A percentile compares a stretch with the other conserved stretches of the same genome.
Evolutionary conservation across 2,888 invertebrate species (phyloP).

Genomic region (Dione vanillae): DNA sequence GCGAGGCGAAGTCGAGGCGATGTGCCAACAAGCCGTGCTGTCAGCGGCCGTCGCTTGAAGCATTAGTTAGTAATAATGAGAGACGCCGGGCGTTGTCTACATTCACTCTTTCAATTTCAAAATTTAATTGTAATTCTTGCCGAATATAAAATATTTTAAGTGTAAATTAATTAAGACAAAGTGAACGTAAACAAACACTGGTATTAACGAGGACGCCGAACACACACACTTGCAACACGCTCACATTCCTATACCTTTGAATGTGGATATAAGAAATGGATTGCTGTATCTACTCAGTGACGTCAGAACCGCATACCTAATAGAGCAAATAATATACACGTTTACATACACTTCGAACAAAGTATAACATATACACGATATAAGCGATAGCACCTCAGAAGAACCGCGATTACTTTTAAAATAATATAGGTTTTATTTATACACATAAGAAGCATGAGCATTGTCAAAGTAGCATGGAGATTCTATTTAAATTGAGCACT

Average conservation of each 20-base stretch:
- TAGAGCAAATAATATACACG: conserved; percentile 77
- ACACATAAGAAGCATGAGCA: not conserved
- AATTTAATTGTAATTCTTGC: not conserved
- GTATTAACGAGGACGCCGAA: conserved; percentile 57
- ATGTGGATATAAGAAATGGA: conserved; percentile 81
- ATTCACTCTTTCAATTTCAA: conserved; percentile 47
- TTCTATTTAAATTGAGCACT: not conserved
- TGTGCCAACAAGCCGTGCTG: conserved; percentile 59
- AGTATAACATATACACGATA: conserved; percentile 5
- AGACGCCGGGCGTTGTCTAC: conserved; percentile 53
- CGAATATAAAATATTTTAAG: conserved; percentile 5
- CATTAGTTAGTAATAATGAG: conserved; percentile 67
- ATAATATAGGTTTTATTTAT: not conserved
- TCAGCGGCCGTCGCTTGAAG: conserved; percentile 69
- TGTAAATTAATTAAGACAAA: conserved; percentile 36
- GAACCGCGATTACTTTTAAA: not conserved
- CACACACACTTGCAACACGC: conserved; percentile 78
- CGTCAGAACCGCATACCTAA: conserved; percentile 83
- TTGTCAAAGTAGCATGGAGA: not conserved
- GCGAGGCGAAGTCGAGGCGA: conserved; percentile 55
- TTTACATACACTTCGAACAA: conserved; percentile 55
- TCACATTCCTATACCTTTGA: conserved; percentile 83
- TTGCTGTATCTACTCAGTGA: conserved; percentile 82
- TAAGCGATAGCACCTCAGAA: conserved; percentile 13
- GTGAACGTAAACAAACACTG: conserved; percentile 59